phyloP scores from a whole-genome alignment of 2,797 vertebrate genomes.

The Typhlichthys eigenmanni region DNA sequence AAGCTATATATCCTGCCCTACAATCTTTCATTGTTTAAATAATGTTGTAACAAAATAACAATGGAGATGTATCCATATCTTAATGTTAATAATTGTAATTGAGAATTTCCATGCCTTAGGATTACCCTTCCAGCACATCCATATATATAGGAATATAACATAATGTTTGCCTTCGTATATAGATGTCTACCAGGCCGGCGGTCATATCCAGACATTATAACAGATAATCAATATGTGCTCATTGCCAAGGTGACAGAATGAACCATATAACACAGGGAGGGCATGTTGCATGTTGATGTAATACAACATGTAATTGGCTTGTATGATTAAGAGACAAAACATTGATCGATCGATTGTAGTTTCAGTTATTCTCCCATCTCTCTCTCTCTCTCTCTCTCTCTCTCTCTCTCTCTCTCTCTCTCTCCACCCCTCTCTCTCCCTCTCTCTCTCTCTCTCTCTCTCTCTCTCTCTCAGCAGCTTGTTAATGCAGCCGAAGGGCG shows the following conservation, averaged over 20 bases:
- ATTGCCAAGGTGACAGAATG: conserved; percentile 24
- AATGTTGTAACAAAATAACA: no score
- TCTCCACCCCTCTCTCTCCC: conserved; percentile 47
- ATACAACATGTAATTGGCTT: conserved; percentile 47
- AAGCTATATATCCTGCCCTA: no score
- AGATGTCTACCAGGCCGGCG: conserved; percentile 6
- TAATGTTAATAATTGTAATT: neutral
- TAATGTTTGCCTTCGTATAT: conserved; percentile 10
- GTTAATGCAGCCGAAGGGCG: conserved; percentile 63
- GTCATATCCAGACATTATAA: conserved; percentile 31
- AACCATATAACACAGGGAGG: conserved; percentile 26
- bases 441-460: neutral
- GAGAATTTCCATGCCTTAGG: neutral
- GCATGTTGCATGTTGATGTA: conserved; percentile 53
- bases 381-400: conserved; percentile 18
- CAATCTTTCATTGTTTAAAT: no score
- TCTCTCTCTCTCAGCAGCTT: conserved; percentile 51
- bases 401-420: conserved; percentile 13
- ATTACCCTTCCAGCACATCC: neutral
- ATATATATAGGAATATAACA: neutral
- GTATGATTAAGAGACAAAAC: conserved; percentile 46
- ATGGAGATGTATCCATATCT: neutral
- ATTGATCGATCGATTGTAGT: conserved; percentile 37
- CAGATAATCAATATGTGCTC: conserved; percentile 52
- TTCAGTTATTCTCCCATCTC: conserved; percentile 27